A percentile compares a stretch with the other conserved stretches of the same genome.
These are phyloP conservation scores for Syritta pipiens DNA, from an alignment of 2,888 invertebrate genomes.

Conservation along the genomic window DNA sequence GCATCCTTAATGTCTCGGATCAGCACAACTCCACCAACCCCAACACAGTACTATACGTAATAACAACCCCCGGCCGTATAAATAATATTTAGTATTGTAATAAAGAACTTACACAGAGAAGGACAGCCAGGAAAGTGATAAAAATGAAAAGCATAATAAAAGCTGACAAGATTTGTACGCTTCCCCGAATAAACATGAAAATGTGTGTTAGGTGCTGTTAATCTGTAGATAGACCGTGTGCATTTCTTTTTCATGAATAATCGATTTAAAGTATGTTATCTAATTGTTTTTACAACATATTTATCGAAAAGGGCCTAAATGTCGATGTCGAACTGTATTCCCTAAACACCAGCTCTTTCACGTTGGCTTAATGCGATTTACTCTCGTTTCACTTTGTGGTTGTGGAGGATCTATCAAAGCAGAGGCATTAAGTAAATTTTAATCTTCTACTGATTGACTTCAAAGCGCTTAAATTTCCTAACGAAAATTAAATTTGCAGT, in stretches of 20 bases:
- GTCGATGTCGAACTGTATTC: neutral
- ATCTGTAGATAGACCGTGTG: neutral
- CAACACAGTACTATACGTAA: neutral
- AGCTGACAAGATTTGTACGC: constrained; percentile 38
- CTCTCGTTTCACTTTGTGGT: neutral
- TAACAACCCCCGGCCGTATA: constrained; percentile 13
- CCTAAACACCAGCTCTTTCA: too few species aligned
- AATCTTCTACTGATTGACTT: neutral
- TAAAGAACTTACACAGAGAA: constrained; percentile 22
- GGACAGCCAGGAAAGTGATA: constrained; percentile 27
- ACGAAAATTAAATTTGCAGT: too few species aligned
- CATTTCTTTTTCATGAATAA: constrained; percentile 5
- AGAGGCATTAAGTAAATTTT: neutral
- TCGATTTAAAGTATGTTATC: neutral
- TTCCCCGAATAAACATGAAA: neutral
- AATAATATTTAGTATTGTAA: constrained; percentile 37
- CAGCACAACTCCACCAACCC: neutral
- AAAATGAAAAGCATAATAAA: constrained; percentile 46
- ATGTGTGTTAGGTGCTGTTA: neutral
- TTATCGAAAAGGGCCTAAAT: neutral
- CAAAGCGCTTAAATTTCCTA: too few species aligned
- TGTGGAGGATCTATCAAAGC: neutral
- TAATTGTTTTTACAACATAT: constrained; percentile 27
- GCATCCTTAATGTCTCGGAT: constrained; percentile 22
- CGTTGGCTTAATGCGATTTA: too few species aligned